Conservation (phyloP, 2,797 vertebrate genomes). For the Melanotaenia boesemani region DNA sequence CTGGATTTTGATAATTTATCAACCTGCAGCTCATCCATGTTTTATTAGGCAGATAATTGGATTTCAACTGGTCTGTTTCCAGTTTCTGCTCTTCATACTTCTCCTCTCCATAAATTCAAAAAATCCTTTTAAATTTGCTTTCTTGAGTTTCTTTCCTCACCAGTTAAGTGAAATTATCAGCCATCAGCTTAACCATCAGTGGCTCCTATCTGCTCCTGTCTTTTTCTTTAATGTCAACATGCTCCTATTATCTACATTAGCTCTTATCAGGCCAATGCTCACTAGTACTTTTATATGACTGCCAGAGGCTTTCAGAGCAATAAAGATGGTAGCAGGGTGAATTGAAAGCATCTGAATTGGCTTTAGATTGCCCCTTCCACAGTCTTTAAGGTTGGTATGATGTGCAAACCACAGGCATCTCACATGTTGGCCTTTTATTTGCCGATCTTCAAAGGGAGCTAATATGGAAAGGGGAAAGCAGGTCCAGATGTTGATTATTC, state of each 20-base stretch:
- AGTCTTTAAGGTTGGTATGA: slow-evolving; percentile 57
- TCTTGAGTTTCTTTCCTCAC: slow-evolving; percentile 10
- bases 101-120: slow-evolving; percentile 1
- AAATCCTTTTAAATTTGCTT: background rate
- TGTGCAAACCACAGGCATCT: slow-evolving; percentile 66
- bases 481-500: slow-evolving; percentile 80
- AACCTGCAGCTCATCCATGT: slow-evolving; percentile 54
- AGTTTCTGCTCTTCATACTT: slow-evolving; percentile 6
- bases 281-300: slow-evolving; percentile 22
- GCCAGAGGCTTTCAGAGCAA: slow-evolving; percentile 46
- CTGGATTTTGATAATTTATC: slow-evolving; percentile 45
- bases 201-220: background rate
- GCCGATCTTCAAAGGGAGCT: slow-evolving; percentile 78
- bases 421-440: slow-evolving; percentile 79
- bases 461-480: slow-evolving; percentile 71
- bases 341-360: slow-evolving; percentile 76
- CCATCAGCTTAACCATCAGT: slow-evolving; percentile 33
- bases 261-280: slow-evolving; percentile 21
- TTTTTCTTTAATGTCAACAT: slow-evolving; percentile 13
- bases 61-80: slow-evolving; percentile 49
- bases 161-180: slow-evolving; percentile 29
- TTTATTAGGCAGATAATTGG: slow-evolving; percentile 59
- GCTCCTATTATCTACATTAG: slow-evolving; percentile 6
- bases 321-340: slow-evolving; percentile 56
- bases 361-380: slow-evolving; percentile 53